phyloP scores from a whole-genome alignment of 2,888 invertebrate species.

The Parascotia fuliginaria region DNA sequence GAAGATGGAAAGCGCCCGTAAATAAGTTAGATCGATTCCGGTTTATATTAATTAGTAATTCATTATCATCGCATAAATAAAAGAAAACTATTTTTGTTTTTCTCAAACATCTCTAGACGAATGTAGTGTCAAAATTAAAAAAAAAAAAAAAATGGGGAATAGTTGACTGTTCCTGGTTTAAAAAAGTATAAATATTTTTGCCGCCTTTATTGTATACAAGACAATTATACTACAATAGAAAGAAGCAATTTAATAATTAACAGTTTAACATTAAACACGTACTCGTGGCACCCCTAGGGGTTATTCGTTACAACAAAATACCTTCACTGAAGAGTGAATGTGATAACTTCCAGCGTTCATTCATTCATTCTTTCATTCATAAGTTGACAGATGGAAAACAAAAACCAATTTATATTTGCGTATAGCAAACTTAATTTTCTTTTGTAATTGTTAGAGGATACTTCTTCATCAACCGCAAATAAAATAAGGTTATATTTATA shows the following conservation, averaged over 20 bases:
- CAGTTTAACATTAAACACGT: constrained; percentile 1
- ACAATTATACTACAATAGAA: background rate
- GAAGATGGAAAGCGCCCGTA: no score
- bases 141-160: no score
- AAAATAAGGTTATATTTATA: background rate
- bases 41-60: no score
- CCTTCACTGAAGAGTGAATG: constrained; percentile 21
- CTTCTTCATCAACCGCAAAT: constrained; percentile 2
- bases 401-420: constrained; percentile 8
- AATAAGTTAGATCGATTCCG: no score
- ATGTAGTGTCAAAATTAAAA: no score
- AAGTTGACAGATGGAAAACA: constrained; percentile 34
- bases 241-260: background rate
- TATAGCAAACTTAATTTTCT: background rate
- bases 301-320: constrained; percentile 17
- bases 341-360: constrained; percentile 27
- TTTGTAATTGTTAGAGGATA: background rate
- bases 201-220: no score
- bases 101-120: no score
- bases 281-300: constrained; percentile 25
- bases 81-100: no score
- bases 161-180: no score
- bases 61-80: no score
- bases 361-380: constrained; percentile 18
- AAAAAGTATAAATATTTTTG: no score